Conservation (phyloP, 2,888 invertebrate genomes). For the Eupithecia pulchellata region DNA sequence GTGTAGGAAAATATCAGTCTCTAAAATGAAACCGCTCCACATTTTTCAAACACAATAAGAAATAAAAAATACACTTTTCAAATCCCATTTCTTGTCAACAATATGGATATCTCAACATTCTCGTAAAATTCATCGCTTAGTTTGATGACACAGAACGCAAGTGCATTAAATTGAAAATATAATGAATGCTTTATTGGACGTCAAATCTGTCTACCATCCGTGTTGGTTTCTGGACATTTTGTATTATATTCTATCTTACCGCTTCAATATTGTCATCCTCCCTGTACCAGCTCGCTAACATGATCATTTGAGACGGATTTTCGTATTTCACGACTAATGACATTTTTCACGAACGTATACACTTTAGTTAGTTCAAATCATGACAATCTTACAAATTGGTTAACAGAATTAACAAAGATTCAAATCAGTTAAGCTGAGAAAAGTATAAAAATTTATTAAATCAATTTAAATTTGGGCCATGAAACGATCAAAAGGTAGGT, state of each 20-base stretch:
- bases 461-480: not conserved
- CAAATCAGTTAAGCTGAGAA: not conserved
- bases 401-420: not conserved
- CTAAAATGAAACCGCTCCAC: conserved; percentile 56
- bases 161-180: conserved; percentile 10
- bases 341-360: conserved; percentile 41
- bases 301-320: conserved; percentile 66
- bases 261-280: conserved; percentile 78
- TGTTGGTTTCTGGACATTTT: conserved; percentile 41
- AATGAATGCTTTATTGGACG: conserved; percentile 40
- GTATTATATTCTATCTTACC: conserved; percentile 41
- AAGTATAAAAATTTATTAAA: not conserved
- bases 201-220: conserved; percentile 37
- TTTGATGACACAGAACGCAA: not conserved
- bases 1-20: not conserved
- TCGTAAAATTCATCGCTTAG: not conserved
- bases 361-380: not conserved
- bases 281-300: conserved; percentile 68
- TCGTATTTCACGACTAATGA: conserved; percentile 33
- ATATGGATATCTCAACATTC: not conserved
- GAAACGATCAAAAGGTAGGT: not conserved
- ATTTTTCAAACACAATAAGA: conserved; percentile 52
- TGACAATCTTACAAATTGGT: not conserved
- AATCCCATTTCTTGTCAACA: conserved; percentile 1
- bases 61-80: conserved; percentile 23